phyloP scores from a whole-genome alignment of 1,140 invertebrate genomes.

The Bursaphelenchus mucronatus region DNA sequence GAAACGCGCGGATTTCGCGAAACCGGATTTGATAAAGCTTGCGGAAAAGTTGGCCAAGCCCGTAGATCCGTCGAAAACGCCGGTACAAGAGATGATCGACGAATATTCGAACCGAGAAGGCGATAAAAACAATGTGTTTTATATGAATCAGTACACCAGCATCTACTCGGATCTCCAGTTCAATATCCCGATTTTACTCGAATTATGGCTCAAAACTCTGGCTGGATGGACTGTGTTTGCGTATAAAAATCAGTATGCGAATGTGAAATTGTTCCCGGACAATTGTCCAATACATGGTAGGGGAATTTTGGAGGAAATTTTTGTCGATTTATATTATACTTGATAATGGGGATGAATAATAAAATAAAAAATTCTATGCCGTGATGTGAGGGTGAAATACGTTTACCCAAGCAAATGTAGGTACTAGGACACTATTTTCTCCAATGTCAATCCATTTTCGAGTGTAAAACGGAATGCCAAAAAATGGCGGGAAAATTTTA shows the following conservation, averaged over 20 bases:
- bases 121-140: slow-evolving; percentile 13
- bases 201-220: slow-evolving; percentile 22
- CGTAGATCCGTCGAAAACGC: too few species aligned
- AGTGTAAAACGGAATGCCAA: too few species aligned
- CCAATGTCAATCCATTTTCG: too few species aligned
- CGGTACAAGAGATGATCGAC: too few species aligned
- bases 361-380: too few species aligned
- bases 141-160: neutral
- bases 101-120: neutral
- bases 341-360: too few species aligned
- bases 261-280: slow-evolving; percentile 20
- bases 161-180: slow-evolving; percentile 30
- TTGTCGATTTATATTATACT: neutral
- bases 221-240: slow-evolving; percentile 25
- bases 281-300: slow-evolving; percentile 19
- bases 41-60: slow-evolving; percentile 6
- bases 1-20: slow-evolving; percentile 13
- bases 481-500: too few species aligned
- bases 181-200: slow-evolving; percentile 24
- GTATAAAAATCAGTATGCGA: slow-evolving; percentile 25
- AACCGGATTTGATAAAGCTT: slow-evolving; percentile 2
- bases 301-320: neutral
- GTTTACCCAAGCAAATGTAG: too few species aligned
- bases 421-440: too few species aligned
- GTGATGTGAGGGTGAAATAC: too few species aligned